Evolutionary conservation across 2,888 invertebrate genomes (phyloP).

Genomic region (Hemaris fuciformis): DNA sequence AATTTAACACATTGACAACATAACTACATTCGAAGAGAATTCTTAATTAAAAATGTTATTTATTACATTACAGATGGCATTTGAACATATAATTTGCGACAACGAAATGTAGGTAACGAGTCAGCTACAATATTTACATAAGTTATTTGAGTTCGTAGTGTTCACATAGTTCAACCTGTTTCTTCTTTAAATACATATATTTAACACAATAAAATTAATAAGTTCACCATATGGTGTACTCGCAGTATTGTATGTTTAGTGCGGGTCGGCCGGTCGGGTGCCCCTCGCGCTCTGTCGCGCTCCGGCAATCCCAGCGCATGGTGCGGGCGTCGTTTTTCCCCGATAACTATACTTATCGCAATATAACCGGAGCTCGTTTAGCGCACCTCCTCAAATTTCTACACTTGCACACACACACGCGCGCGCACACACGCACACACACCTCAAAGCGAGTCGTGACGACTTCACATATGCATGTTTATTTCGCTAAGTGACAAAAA

Average conservation of each 20-base stretch:
- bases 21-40: no score
- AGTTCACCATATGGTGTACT: not conserved
- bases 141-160: no score
- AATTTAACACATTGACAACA: no score
- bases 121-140: no score
- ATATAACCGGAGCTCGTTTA: not conserved
- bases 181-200: no score
- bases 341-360: not conserved
- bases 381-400: constrained; percentile 9
- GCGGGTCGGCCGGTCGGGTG: not conserved
- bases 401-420: not conserved
- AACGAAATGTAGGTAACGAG: no score
- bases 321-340: not conserved
- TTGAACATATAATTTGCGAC: no score
- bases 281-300: not conserved
- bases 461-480: not conserved
- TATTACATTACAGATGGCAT: no score
- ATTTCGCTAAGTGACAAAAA: constrained; percentile 1
- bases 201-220: no score
- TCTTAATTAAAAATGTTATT: no score
- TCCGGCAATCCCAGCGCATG: not conserved
- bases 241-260: not conserved
- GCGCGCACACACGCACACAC: not conserved
- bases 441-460: not conserved
- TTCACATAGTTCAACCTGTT: no score